Conservation (phyloP, 2,113 vertebrate species). For the Ciconia maguari region DNA sequence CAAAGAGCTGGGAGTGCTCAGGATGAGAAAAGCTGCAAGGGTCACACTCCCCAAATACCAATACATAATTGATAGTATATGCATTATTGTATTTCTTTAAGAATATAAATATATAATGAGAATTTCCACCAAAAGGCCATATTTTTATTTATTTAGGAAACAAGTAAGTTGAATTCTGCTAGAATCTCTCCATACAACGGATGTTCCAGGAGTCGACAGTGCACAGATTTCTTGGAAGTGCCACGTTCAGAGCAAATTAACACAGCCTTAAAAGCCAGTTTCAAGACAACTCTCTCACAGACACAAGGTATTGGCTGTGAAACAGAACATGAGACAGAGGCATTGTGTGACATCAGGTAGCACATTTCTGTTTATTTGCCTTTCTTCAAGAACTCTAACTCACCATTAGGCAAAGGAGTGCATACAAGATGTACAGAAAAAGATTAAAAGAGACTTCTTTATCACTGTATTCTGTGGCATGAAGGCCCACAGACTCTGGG, state of each 20-base stretch:
- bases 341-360: not conserved
- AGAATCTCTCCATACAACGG: not conserved
- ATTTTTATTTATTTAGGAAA: conserved; percentile 23
- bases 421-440: conserved; percentile 33
- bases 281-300: not conserved
- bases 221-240: not conserved
- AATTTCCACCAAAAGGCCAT: not conserved
- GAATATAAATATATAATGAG: not conserved
- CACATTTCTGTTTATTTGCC: conserved; percentile 40
- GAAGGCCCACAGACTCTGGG: not conserved
- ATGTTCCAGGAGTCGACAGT: not conserved
- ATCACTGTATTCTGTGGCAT: not conserved
- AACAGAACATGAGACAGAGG: not conserved
- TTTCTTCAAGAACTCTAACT: conserved; percentile 22
- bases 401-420: not conserved
- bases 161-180: not conserved
- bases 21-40: not conserved
- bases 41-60: not conserved
- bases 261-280: not conserved
- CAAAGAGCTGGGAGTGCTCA: not conserved
- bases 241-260: not conserved
- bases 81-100: not conserved
- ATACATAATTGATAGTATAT: not conserved
- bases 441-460: conserved; percentile 9
- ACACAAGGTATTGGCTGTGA: not conserved